Conservation (phyloP, 2,888 invertebrate species). For the Listrodromus nycthemerus region DNA sequence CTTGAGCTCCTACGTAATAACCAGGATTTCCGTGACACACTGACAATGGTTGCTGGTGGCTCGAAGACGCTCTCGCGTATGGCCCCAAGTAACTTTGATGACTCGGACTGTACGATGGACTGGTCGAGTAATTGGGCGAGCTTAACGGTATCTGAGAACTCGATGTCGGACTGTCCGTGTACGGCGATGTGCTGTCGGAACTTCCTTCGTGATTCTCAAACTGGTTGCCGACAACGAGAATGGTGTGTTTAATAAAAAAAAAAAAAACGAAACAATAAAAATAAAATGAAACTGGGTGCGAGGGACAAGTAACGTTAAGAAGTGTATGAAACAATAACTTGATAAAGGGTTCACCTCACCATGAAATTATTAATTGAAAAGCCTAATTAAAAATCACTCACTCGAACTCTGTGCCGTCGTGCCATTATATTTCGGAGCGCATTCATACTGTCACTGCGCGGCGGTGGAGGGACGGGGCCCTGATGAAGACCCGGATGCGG, state of each 20-base stretch:
- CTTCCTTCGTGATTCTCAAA: slow-evolving; percentile 80
- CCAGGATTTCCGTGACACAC: slow-evolving; percentile 52
- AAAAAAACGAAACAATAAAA: slow-evolving; percentile 30
- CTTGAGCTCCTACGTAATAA: slow-evolving; percentile 6
- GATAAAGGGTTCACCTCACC: not conserved
- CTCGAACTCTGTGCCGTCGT: slow-evolving; percentile 81
- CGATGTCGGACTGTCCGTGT: slow-evolving; percentile 78
- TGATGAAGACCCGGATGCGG: slow-evolving; percentile 73
- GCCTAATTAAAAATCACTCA: slow-evolving; percentile 71
- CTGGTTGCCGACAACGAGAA: slow-evolving; percentile 70
- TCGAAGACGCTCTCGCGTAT: slow-evolving; percentile 52
- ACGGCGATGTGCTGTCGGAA: slow-evolving; percentile 81
- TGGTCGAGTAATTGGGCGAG: slow-evolving; percentile 79
- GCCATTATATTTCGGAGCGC: slow-evolving; percentile 83
- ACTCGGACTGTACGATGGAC: slow-evolving; percentile 79
- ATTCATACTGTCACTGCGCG: slow-evolving; percentile 84
- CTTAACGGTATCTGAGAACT: slow-evolving; percentile 80
- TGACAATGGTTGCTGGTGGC: slow-evolving; percentile 23
- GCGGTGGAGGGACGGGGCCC: slow-evolving; percentile 82
- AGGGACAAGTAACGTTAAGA: not conserved
- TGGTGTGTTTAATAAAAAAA: slow-evolving; percentile 45
- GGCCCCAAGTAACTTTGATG: slow-evolving; percentile 74
- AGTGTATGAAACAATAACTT: not conserved
- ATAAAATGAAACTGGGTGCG: slow-evolving; percentile 5
- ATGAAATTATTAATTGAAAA: too few relatives aligned